Base-by-base conservation (phyloP, 1,140 invertebrate genomes). In the Scaptomyza hsui region DNA sequence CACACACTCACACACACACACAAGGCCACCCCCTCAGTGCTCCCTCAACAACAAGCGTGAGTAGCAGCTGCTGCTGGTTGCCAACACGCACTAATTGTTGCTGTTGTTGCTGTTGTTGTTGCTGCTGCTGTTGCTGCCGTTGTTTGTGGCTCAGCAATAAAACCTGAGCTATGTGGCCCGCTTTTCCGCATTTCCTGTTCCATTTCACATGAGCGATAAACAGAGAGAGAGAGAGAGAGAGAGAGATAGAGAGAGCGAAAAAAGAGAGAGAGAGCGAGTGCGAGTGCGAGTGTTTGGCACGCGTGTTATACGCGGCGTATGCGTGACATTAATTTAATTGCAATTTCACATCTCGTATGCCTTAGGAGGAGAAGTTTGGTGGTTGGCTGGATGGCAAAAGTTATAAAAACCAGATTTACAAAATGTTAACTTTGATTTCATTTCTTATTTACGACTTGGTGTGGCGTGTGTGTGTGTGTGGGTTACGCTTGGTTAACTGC, bases 281-380 rank as follows among this genome's bases (percentile, higher is more conserved):
- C 32, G 49, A n/a, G 37, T 18, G 56, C 2, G 10, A 21, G 52
- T 16, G 37, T 32, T 41, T 37, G 32, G n/a, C 18, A 44, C 53
- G 53, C 57, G 45, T 71, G 79, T 60, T 70, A 76, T 74, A 86
- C 83, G 75, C 78, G 82, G 72, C 82, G 82, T 88, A 88, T 88
- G 83, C 82, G 82, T 88, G 82, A 88, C 82, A 88, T 88, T 88
- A 88, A 88, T 88, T 88, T 88, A 88, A 88, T 88, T 88, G 82
- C 82, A 88, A 88, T 88, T 88, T 88, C 82, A 67, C 82, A 89
- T 82, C 57, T 62, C 70, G 51, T 49, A 15, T 51, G 64, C 52
- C 57, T 48, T 67, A 75, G 61, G 69, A 52, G 35, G 26, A n/a
- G n/a, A n/a, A n/a, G n/a, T n/a, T n/a, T n/a, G n/a, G n/a, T n/a